These are phyloP conservation scores for Manis javanica DNA, from an alignment of 2,797 vertebrate genomes.

Conservation along the genomic window DNA sequence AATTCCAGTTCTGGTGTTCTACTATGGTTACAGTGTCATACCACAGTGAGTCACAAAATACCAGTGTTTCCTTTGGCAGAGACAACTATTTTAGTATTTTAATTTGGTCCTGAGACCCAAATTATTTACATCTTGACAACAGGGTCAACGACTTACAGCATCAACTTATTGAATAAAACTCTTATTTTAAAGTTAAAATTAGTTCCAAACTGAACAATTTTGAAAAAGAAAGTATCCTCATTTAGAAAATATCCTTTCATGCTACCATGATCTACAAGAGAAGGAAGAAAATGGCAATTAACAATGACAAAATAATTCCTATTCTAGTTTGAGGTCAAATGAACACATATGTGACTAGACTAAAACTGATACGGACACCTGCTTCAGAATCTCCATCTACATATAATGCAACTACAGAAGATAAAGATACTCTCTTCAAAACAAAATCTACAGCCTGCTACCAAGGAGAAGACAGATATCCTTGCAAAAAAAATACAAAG, in stretches of 20 bases:
- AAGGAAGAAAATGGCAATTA: conserved; percentile 30
- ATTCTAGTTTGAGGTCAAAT: conserved; percentile 7
- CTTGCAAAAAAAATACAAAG: not conserved
- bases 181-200: conserved; percentile 18
- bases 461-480: not conserved
- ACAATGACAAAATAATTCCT: conserved; percentile 6
- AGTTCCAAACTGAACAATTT: not conserved
- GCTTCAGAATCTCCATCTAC: not conserved
- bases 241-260: conserved; percentile 9
- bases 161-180: not conserved
- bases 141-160: not conserved
- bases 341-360: not conserved
- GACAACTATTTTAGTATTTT: not conserved
- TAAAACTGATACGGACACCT: not conserved
- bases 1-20: not conserved
- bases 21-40: not conserved
- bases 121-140: conserved; percentile 27
- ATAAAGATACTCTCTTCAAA: conserved; percentile 23
- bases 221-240: not conserved
- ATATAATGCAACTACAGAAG: not conserved
- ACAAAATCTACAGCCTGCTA: conserved; percentile 17
- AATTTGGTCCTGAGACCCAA: conserved; percentile 1
- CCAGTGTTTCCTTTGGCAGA: not conserved
- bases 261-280: not conserved
- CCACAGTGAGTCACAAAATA: not conserved